Evolutionary conservation across 2,888 invertebrate genomes (phyloP), one percentile per base, ranked within the genome.

Genomic region (Amphipyra berbera): DNA sequence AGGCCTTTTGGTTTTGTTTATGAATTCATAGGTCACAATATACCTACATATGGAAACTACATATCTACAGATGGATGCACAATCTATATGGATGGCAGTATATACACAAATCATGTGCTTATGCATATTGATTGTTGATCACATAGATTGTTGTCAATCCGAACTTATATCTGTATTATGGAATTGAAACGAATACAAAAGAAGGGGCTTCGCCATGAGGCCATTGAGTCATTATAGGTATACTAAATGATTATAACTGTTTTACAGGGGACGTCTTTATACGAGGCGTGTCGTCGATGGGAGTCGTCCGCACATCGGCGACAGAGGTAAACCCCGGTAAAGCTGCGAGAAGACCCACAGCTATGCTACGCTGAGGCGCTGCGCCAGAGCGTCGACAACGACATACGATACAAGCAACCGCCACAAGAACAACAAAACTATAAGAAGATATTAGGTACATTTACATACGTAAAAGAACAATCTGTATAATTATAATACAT

Each of bases 371-470:
- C 95, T n/a, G 96, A 96, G 48, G 93, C 95, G 59, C 86, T 96
- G 66, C 95, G 96, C 68, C 95, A 95, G 82, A 95, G 95, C 68
- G 96, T 97, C 12, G 97, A 97, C 80, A 97, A 97, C 86, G 96
- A 96, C 78, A 94, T 97, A 67, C 93, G 97, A 35, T 97, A 97
- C 85, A 95, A 96, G 73, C 95, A 95, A 54, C 94, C 96, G 21
- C 93, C 95, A 58, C 92, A 88, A 15, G 94, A 96, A 65, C 95
- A 96, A 78, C 89, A 92, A 62, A 87, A 89, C 53, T 96, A 96
- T 81, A 96, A 96, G 82, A 90, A 95, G 73, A 95, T 96, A 78
- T 89, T 97, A 86, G 97, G 97, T 95, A 91, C 2, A 30, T 30
- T 21, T 21, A 21, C 21, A 30, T 7, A 30, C n/a, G 30, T 30